phyloP scores from a whole-genome alignment of 2,113 vertebrate genomes.

The Cyanistes caeruleus region DNA sequence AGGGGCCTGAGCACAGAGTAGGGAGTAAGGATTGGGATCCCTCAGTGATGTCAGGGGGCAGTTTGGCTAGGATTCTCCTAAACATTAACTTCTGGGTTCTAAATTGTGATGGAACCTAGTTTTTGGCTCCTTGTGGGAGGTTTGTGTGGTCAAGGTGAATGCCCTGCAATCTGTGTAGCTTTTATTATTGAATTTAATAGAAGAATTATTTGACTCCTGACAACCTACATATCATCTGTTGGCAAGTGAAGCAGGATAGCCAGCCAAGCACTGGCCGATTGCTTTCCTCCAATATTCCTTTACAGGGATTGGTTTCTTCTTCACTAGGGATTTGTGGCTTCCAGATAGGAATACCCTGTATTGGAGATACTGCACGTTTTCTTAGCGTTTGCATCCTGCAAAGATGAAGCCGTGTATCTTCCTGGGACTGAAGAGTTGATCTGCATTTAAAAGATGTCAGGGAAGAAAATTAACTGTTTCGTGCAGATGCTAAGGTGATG shows the following conservation, averaged over 20 bases:
- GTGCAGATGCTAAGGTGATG: fast-evolving
- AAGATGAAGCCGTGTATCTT: background rate
- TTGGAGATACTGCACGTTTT: fast-evolving
- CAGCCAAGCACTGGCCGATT: background rate
- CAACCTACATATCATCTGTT: background rate
- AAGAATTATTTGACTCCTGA: background rate
- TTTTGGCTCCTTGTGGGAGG: background rate
- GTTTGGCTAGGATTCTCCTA: background rate
- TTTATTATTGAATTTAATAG: background rate
- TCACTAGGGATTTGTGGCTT: background rate
- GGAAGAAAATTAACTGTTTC: background rate
- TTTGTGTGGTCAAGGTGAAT: background rate
- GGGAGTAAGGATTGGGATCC: background rate
- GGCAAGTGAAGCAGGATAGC: background rate
- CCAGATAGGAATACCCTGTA: background rate
- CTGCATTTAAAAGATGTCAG: background rate
- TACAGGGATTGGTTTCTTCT: background rate
- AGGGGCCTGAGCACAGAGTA: background rate
- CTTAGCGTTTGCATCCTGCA: background rate
- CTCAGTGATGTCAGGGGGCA: background rate
- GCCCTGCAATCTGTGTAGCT: background rate
- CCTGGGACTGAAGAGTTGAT: background rate
- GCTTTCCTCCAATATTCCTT: background rate
- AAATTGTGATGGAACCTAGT: background rate
- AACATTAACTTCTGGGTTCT: background rate